These are phyloP conservation scores for Lithophane leautieri DNA, from an alignment of 2,888 invertebrate species.

Conservation along the genomic window DNA sequence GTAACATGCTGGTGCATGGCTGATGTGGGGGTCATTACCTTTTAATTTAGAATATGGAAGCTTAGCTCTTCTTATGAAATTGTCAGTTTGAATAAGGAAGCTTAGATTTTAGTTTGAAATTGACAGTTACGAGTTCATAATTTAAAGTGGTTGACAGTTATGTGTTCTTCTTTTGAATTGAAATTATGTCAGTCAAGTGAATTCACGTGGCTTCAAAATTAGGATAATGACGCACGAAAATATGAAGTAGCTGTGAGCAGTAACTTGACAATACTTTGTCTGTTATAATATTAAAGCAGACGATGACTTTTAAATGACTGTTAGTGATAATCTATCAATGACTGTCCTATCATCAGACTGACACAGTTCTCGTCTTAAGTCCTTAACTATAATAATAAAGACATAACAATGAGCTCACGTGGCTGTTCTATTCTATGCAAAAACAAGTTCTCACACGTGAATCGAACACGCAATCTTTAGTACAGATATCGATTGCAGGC, in stretches of 20 bases:
- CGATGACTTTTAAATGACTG: background rate
- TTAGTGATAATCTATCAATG: background rate
- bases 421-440: background rate
- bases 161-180: conserved; percentile 22
- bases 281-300: background rate
- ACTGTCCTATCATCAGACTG: conserved; percentile 1
- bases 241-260: conserved; percentile 4
- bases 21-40: conserved; percentile 29
- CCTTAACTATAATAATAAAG: conserved; percentile 1
- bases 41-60: conserved; percentile 4
- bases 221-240: conserved; percentile 10
- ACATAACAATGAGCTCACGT: conserved; percentile 5
- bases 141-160: conserved; percentile 35
- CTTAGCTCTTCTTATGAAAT: background rate
- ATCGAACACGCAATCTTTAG: conserved; percentile 3
- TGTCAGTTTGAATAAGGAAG: background rate
- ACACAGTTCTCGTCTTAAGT: conserved; percentile 7
- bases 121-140: conserved; percentile 30
- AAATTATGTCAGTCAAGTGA: background rate
- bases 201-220: background rate
- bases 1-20: conserved; percentile 33
- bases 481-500: background rate
- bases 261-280: conserved; percentile 13
- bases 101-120: conserved; percentile 2
- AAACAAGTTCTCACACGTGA: conserved; percentile 6